Evolutionary conservation across 2,113 vertebrate species (phyloP).

Genomic region (Siniperca knerii): DNA sequence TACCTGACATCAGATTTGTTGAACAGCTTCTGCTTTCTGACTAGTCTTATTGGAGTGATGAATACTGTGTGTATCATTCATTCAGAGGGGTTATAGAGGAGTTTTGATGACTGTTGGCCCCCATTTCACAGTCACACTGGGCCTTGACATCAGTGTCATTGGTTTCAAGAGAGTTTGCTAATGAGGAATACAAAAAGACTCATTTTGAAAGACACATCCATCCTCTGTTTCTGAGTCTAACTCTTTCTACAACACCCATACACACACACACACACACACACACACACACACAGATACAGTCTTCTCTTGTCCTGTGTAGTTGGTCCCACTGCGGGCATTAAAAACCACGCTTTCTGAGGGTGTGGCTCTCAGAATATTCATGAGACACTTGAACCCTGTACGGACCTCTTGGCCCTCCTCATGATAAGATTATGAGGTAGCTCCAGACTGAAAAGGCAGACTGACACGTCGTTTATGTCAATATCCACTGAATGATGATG

Average conservation of each 20-base stretch:
- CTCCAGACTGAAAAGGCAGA: slow-evolving; percentile 62
- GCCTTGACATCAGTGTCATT: slow-evolving; percentile 64
- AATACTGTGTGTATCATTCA: slow-evolving; percentile 18
- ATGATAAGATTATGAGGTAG: slow-evolving; percentile 68
- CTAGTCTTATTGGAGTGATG: slow-evolving; percentile 9
- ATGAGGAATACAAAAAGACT: slow-evolving; percentile 68
- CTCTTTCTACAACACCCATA: not conserved
- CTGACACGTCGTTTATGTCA: slow-evolving; percentile 33
- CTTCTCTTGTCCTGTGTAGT: slow-evolving; percentile 9
- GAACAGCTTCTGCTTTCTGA: slow-evolving; percentile 29
- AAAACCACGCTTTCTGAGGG: slow-evolving; percentile 44
- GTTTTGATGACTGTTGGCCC: slow-evolving; percentile 42
- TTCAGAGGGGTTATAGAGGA: slow-evolving; percentile 24
- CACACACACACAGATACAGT: not conserved
- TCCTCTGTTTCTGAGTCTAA: slow-evolving; percentile 1
- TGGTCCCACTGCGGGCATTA: slow-evolving; percentile 29
- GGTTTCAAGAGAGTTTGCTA: slow-evolving; percentile 62
- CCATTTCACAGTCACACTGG: slow-evolving; percentile 41
- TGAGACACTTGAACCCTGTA: slow-evolving; percentile 70
- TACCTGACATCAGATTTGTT: slow-evolving; percentile 40
- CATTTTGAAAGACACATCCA: slow-evolving; percentile 45
- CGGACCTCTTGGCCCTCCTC: slow-evolving; percentile 63
- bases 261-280: not conserved
- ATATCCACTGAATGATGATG: slow-evolving; percentile 60
- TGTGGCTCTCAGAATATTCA: slow-evolving; percentile 75